A percentile compares a stretch with the other conserved stretches of the same genome.
These are phyloP conservation scores for Alcedo atthis DNA, from an alignment of 2,797 vertebrate genomes.

Conservation along the genomic window DNA sequence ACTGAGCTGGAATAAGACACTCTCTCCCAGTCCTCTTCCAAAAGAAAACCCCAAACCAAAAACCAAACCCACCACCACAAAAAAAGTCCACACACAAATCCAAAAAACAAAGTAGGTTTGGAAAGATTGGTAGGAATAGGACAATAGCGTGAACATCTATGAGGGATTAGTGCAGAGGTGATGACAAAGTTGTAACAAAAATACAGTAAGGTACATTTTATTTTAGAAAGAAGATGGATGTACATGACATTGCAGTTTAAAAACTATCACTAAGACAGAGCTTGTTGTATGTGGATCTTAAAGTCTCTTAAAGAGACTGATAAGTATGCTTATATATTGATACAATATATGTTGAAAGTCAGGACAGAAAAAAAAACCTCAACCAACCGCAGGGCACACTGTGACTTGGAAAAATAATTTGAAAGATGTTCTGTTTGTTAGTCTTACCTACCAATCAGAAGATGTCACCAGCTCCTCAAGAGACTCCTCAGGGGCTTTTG, in stretches of 20 bases:
- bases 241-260: background rate
- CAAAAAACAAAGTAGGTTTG: background rate
- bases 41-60: background rate
- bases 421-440: background rate
- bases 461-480: background rate
- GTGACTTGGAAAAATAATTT: background rate
- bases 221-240: background rate
- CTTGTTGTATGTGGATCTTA: background rate
- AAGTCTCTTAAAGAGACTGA: background rate
- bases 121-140: background rate
- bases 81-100: background rate
- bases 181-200: background rate
- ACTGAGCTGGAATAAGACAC: background rate
- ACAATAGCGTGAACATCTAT: background rate
- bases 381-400: background rate
- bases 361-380: background rate
- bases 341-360: background rate
- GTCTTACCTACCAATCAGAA: background rate
- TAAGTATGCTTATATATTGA: background rate
- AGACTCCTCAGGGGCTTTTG: background rate
- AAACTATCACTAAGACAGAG: background rate
- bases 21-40: rapidly evolving
- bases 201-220: background rate
- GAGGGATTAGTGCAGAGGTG: background rate
- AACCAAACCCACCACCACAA: background rate